phyloP scores from a whole-genome alignment of 1,140 invertebrate species.

The Cydia strobilella region DNA sequence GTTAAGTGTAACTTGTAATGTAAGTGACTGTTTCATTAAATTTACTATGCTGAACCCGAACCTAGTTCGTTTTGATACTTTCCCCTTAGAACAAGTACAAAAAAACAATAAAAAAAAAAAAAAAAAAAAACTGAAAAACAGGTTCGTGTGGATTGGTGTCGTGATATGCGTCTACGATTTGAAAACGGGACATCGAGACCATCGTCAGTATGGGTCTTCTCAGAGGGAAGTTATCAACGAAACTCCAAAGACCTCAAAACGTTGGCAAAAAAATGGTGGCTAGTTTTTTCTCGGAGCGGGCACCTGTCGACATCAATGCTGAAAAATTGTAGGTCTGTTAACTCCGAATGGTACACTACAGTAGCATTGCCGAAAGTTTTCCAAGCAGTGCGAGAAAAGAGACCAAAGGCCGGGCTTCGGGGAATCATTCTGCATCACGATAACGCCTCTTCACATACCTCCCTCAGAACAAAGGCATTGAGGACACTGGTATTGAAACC shows the following conservation, averaged over 20 bases:
- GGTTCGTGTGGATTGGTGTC: no score
- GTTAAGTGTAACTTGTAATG: no score
- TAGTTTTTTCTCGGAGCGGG: neutral
- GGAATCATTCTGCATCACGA: no score
- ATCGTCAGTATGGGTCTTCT: neutral
- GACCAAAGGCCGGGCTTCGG: neutral
- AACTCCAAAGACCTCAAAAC: neutral
- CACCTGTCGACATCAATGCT: neutral
- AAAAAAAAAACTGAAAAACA: no score
- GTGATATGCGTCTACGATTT: no score
- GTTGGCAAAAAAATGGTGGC: neutral
- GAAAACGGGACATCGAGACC: no score
- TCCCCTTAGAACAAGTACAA: no score
- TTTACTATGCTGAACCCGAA: no score
- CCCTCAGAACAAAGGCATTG: constrained; percentile 6
- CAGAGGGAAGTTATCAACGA: neutral
- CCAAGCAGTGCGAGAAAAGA: neutral
- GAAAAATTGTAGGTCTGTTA: neutral
- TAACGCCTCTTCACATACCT: neutral
- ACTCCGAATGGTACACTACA: neutral
- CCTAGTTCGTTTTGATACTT: no score
- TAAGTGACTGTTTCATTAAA: no score
- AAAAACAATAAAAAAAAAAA: no score
- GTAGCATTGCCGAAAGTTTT: neutral
- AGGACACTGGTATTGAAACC: neutral